Base-by-base conservation (phyloP, 2,888 invertebrate species). In the Lasius platythorax region DNA sequence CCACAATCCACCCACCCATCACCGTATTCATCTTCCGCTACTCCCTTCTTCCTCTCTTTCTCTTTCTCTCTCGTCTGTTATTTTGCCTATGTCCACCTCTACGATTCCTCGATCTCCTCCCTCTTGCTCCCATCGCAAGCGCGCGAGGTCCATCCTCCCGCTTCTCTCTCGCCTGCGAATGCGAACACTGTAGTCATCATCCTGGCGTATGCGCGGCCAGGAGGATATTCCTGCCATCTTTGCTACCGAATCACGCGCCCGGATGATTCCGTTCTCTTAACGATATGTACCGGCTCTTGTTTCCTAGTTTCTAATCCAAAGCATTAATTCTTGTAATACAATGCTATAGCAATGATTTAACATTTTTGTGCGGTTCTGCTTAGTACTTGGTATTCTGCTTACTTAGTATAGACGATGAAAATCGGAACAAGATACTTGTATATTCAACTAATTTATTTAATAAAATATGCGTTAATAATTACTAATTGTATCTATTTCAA, bases 71-170 rank as follows among this genome's bases (percentile, higher is more conserved):
- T 76, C 61, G 40, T 83, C 84, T 74, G 75, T 87, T 85, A 85
- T 86, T 72, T 87, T 74, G 66, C 87, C 85, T 56, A 85, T 86
- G 83, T 88, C 89, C 89, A 88, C 88, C 86, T 88, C 89, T 90
- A 89, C 92, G 91, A 68, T 78, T 37, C 83, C 83, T 79, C 78
- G 82, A 85, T 87, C 85, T 76, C 84, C 84, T 73, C 68, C 46
- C 76, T 4, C 56, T 64, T 67, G 64, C 58, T 58, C 28, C 81
- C 83, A 66, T 64, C 82, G 53, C 73, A 82, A 81, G 74, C 61
- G 46, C 46, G 46, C 73, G 72, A 64, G 85, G 85, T 84, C 88
- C 88, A 82, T 88, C 87, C 89, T 88, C 88, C 84, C 67, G 64
- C 58, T 53, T 72, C 74, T 83, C 78, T 84, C 78, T 50, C 53